phyloP scores from a whole-genome alignment of 2,113 vertebrate genomes.

The Martes martes region DNA sequence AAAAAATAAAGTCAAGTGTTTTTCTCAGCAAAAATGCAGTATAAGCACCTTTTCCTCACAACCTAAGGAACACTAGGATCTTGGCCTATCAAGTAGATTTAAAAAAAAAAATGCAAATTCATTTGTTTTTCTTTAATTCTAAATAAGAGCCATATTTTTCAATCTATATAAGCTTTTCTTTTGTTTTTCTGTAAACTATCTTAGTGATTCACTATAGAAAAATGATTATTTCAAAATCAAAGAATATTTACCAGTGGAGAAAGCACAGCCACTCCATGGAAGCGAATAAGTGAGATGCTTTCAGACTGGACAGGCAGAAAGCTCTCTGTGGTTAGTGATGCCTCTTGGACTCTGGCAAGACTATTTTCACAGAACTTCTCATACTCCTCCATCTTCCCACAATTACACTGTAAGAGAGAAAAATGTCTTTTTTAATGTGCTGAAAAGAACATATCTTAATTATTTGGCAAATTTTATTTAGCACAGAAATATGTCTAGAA shows the following conservation, averaged over 20 bases:
- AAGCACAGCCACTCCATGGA: slow-evolving; percentile 89
- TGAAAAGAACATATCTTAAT: background rate
- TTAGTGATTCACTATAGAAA: background rate
- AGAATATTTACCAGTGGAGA: slow-evolving; percentile 89
- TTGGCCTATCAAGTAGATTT: background rate
- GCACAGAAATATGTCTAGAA: background rate
- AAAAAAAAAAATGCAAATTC: background rate
- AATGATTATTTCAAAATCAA: background rate
- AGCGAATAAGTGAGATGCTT: slow-evolving; percentile 86
- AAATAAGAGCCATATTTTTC: background rate
- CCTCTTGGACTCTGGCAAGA: slow-evolving; percentile 84
- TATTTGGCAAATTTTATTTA: background rate
- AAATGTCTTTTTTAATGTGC: slow-evolving; percentile 3
- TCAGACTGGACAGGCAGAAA: slow-evolving; percentile 67
- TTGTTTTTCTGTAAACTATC: slow-evolving; percentile 1
- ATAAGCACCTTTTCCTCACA: background rate
- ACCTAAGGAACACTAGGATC: background rate
- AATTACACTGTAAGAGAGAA: slow-evolving; percentile 50
- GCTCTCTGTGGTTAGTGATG: slow-evolving; percentile 69
- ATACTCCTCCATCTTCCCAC: slow-evolving; percentile 90
- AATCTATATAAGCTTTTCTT: background rate
- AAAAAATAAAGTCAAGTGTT: background rate
- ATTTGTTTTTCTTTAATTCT: slow-evolving; percentile 5
- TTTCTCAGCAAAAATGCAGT: slow-evolving; percentile 17
- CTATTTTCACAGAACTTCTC: slow-evolving; percentile 89